These are phyloP conservation scores for Periplaneta americana DNA, from an alignment of 1,140 invertebrate genomes.

Conservation along the genomic window DNA sequence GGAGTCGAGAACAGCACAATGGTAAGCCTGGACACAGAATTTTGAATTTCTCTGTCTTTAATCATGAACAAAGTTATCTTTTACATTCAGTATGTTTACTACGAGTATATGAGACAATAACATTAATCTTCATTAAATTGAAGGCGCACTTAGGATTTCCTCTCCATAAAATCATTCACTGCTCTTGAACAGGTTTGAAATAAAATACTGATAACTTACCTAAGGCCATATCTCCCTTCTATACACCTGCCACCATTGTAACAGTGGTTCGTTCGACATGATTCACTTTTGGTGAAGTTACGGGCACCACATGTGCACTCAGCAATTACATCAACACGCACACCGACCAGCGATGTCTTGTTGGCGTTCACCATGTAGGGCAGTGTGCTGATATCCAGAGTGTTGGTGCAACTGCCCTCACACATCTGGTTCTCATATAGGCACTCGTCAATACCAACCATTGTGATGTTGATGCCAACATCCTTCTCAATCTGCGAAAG, in stretches of 20 bases:
- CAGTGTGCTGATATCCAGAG: conserved; percentile 77
- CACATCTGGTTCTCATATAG: conserved; percentile 92
- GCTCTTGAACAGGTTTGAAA: not conserved
- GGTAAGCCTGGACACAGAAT: too few relatives aligned
- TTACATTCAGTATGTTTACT: not conserved
- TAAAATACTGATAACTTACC: conserved; percentile 41
- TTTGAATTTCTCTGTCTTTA: too few relatives aligned
- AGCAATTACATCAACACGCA: conserved; percentile 80
- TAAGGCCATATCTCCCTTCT: conserved; percentile 78
- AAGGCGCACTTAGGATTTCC: too few relatives aligned
- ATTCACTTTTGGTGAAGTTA: conserved; percentile 84
- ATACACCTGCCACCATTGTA: conserved; percentile 93
- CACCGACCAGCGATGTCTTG: conserved; percentile 89
- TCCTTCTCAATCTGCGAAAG: conserved; percentile 74
- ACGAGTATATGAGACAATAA: not conserved
- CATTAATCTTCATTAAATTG: too few relatives aligned
- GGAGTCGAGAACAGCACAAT: too few relatives aligned
- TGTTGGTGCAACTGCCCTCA: conserved; percentile 93
- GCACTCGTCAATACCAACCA: conserved; percentile 97
- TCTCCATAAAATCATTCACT: not conserved
- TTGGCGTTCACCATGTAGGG: conserved; percentile 97
- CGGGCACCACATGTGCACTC: conserved; percentile 88
- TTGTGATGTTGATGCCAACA: conserved; percentile 92
- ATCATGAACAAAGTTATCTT: not conserved
- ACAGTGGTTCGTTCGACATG: conserved; percentile 84